Percentiles rank a stretch among this genome's conserved stretches.
These are phyloP conservation scores for Crypturellus tataupa DNA, from an alignment of 2,797 vertebrate genomes.

Conservation along the genomic window DNA sequence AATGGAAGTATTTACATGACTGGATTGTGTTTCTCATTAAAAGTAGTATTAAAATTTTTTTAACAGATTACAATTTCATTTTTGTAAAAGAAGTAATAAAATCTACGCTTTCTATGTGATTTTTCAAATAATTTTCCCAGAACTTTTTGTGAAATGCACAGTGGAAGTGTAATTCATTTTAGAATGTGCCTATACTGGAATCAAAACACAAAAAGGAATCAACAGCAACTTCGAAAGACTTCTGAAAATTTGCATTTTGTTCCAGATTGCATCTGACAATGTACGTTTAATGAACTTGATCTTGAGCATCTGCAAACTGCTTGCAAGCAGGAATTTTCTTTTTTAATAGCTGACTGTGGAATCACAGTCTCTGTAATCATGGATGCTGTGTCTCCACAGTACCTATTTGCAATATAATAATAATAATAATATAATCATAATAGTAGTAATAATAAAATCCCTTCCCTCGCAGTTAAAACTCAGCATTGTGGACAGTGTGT, in stretches of 20 bases:
- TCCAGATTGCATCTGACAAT: constrained; percentile 18
- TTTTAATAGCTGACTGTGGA: constrained; percentile 49
- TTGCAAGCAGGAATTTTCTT: constrained; percentile 61
- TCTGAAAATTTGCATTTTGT: constrained; percentile 61
- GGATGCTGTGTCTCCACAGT: constrained; percentile 40
- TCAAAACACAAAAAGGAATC: constrained; percentile 28
- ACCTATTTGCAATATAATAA: constrained; percentile 55
- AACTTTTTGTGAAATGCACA: constrained; percentile 11
- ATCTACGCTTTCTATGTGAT: background rate
- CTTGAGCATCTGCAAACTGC: constrained; percentile 68
- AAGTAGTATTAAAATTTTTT: background rate
- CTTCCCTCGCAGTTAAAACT: constrained; percentile 43
- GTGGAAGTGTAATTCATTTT: constrained; percentile 14
- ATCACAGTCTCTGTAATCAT: constrained; percentile 50
- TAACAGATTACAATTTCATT: background rate
- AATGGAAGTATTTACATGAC: background rate
- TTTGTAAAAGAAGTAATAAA: background rate
- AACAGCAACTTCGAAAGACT: constrained; percentile 29
- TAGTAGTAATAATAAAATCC: constrained; percentile 55
- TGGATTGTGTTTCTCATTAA: background rate
- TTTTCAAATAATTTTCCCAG: constrained; percentile 14
- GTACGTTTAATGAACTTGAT: constrained; percentile 52
- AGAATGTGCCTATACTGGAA: constrained; percentile 3
- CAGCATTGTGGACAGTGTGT: constrained; percentile 12
- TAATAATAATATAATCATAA: constrained; percentile 64